Evolutionary conservation across 2,113 vertebrate species (phyloP).

Genomic region (Ictidomys tridecemlineatus): DNA sequence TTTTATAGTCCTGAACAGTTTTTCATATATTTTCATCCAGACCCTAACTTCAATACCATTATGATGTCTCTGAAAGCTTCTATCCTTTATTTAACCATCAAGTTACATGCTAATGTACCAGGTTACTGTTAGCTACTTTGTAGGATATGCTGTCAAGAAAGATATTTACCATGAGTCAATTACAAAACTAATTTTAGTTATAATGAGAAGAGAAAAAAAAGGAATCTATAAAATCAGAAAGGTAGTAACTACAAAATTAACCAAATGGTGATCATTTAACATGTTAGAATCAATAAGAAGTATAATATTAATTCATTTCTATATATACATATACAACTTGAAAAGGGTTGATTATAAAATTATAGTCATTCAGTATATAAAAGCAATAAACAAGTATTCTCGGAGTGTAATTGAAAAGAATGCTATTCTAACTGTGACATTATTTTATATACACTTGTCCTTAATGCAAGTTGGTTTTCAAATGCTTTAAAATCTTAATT

Average conservation of each 20-base stretch:
- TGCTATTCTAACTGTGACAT: background rate
- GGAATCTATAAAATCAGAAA: constrained; percentile 8
- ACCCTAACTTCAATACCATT: background rate
- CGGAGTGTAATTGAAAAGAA: background rate
- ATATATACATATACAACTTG: background rate
- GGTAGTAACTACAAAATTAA: background rate
- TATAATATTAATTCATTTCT: background rate
- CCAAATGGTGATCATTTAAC: background rate
- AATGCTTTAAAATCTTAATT: background rate
- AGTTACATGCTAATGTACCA: background rate
- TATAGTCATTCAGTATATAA: background rate
- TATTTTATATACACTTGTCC: background rate
- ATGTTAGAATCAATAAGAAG: background rate
- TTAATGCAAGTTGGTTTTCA: background rate
- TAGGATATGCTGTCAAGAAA: background rate
- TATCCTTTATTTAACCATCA: background rate
- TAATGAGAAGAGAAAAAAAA: background rate
- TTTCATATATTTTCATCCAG: background rate
- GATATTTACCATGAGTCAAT: background rate
- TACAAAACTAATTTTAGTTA: constrained; percentile 22
- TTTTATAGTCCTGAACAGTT: background rate
- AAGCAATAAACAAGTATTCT: background rate
- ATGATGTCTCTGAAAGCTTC: background rate
- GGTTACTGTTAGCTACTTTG: constrained; percentile 34
- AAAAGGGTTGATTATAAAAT: constrained; percentile 2